Evolutionary conservation across 2,797 vertebrate genomes (phyloP).

Genomic region (Peromyscus melanophrys): DNA sequence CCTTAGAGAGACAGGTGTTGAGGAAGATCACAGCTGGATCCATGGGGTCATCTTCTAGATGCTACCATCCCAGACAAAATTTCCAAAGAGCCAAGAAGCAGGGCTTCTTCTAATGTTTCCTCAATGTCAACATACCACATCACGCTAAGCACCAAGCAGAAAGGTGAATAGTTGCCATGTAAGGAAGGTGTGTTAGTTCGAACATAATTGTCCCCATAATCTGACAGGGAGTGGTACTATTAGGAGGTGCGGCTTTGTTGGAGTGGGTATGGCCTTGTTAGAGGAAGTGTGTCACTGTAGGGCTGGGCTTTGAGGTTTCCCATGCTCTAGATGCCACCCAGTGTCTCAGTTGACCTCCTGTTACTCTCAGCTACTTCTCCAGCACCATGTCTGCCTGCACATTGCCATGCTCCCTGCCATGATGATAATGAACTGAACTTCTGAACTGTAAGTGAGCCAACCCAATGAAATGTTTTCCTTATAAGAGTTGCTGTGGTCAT

Average conservation of each 20-base stretch:
- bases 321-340: background rate
- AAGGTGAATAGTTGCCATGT: background rate
- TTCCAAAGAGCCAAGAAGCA: background rate
- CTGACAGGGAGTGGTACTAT: background rate
- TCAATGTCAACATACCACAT: background rate
- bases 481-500: background rate
- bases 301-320: background rate
- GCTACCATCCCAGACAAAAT: accelerated
- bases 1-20: too few species aligned
- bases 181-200: background rate
- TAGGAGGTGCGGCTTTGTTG: background rate
- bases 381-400: background rate
- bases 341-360: background rate
- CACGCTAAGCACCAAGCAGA: accelerated
- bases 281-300: background rate
- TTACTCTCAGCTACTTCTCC: background rate
- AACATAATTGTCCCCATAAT: background rate
- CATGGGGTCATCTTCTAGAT: accelerated
- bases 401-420: background rate
- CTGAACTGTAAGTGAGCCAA: background rate
- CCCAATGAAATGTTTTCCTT: background rate
- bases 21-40: too few species aligned
- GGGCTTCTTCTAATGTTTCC: background rate
- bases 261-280: background rate
- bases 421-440: background rate